A percentile compares a stretch with the other conserved stretches of the same genome.
These are phyloP conservation scores for Cremastinae sp. DNA, from an alignment of 2,888 invertebrate genomes.

Conservation along the genomic window DNA sequence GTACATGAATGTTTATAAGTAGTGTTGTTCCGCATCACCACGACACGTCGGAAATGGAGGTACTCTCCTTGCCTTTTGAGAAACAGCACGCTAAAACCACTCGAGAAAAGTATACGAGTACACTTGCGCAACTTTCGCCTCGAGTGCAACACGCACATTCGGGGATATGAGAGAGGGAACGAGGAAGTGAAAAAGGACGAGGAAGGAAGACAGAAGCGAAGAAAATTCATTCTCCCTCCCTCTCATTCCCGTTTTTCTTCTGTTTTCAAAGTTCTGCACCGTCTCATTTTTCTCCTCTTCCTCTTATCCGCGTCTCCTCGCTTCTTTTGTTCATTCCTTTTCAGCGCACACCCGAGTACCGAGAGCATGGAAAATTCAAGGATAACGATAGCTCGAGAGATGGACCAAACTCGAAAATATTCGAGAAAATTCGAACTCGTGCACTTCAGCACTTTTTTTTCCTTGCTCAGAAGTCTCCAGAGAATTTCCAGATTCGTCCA, in stretches of 20 bases:
- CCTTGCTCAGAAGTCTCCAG: no score
- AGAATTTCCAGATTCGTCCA: no score
- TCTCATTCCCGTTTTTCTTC: conserved; percentile 15
- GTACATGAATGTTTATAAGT: not conserved
- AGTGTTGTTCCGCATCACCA: conserved; percentile 18
- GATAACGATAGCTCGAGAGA: conserved; percentile 36
- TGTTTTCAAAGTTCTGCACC: conserved; percentile 27
- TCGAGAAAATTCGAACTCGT: no score
- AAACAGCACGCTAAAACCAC: conserved; percentile 58
- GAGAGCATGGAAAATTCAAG: conserved; percentile 35
- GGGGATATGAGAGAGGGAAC: conserved; percentile 30
- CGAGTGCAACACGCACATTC: conserved; percentile 61
- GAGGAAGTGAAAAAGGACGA: conserved; percentile 52
- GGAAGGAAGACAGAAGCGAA: no score
- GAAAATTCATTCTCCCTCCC: conserved; percentile 46
- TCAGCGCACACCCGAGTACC: conserved; percentile 13
- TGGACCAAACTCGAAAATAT: conserved; percentile 37
- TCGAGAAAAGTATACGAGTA: conserved; percentile 57
- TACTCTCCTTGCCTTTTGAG: conserved; percentile 5
- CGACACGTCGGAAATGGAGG: conserved; percentile 25
- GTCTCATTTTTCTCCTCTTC: conserved; percentile 6
- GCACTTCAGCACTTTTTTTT: no score
- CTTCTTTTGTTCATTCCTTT: conserved; percentile 18
- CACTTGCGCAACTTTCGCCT: conserved; percentile 65
- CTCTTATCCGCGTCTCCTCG: not conserved